Base-by-base conservation (phyloP, 2,888 invertebrate species). In the Melipona beecheii region DNA sequence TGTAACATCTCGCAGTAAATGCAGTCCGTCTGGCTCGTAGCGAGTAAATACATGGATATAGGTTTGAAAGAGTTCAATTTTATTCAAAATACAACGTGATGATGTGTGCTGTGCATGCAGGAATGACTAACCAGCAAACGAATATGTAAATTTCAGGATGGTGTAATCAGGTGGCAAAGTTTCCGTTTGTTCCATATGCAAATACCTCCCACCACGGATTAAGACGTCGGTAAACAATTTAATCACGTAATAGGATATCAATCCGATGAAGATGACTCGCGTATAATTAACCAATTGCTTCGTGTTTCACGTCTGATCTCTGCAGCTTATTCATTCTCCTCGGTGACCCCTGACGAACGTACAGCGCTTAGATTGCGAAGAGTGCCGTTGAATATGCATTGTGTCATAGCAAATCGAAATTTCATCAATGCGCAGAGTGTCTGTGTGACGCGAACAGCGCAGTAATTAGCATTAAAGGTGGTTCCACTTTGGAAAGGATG, bases 241-340 rank as follows among this genome's bases (percentile, higher is more conserved):
- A 74, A 86, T 84, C 66, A 78, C 70, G 50, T 83, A 75, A 81
- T 82, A n/a, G 68, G 72, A 75, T 77, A 75, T 36, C 50, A 56
- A 17, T 31, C 50, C 27, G 73, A 17, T 58, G 43, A 76, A 70
- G 43, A 72, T 64, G 50, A 52, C 65, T 66, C 31, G 56, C 21
- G 62, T 83, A 60, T 80, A 85, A 83, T 82, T 82, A 79, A 71
- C 82, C 66, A 64, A 85, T 78, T 80, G 75, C 68, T 68, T 74
- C 64, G 27, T 77, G 74, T 73, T 56, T 69, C 75, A 21, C 72
- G 49, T 71, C 68, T n/a, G 31, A 62, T 76, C 36, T 75, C 69
- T 31, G 54, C 64, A n/a, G 24, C 70, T 68, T 65, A 68, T 4
- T 78, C 54, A 50, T 54, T 17, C 19, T 19, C 17, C 24, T 11